Percentiles rank a stretch among this genome's conserved stretches.
These are phyloP conservation scores for Eurystomus gularis DNA, from an alignment of 2,113 vertebrate genomes.

Conservation along the genomic window DNA sequence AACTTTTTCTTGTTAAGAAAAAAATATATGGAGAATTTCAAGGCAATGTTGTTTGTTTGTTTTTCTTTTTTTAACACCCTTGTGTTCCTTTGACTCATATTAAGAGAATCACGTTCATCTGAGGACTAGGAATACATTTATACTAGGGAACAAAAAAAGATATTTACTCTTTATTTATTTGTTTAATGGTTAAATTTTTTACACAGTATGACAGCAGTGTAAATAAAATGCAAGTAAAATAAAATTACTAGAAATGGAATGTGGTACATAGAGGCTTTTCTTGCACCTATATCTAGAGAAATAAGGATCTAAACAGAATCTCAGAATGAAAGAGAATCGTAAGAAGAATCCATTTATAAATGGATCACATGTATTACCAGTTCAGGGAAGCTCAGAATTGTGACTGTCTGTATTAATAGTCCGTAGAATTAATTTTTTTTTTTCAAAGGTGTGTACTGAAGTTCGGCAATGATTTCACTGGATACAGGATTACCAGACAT, in stretches of 20 bases:
- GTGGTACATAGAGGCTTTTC: not conserved
- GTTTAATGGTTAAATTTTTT: not conserved
- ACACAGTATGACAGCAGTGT: not conserved
- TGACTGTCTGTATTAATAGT: not conserved
- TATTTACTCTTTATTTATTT: not conserved
- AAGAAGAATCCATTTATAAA: not conserved
- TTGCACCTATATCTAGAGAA: not conserved
- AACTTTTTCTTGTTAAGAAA: not conserved
- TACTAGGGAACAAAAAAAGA: not conserved
- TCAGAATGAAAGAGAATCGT: not conserved
- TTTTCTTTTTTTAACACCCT: not conserved
- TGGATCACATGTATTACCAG: fast-evolving
- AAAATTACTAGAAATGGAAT: not conserved
- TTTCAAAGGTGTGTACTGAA: not conserved
- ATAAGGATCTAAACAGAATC: not conserved
- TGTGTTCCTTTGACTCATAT: not conserved
- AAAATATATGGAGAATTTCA: not conserved
- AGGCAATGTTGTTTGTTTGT: not conserved
- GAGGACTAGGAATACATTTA: not conserved
- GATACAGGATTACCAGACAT: not conserved
- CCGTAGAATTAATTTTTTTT: not conserved
- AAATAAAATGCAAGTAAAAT: not conserved
- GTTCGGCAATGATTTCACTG: not conserved
- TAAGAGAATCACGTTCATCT: not conserved
- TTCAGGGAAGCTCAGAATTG: not conserved